A percentile compares a stretch with the other conserved stretches of the same genome.
Conservation (phyloP, 2,888 invertebrate species). For the Congeria kusceri region DNA sequence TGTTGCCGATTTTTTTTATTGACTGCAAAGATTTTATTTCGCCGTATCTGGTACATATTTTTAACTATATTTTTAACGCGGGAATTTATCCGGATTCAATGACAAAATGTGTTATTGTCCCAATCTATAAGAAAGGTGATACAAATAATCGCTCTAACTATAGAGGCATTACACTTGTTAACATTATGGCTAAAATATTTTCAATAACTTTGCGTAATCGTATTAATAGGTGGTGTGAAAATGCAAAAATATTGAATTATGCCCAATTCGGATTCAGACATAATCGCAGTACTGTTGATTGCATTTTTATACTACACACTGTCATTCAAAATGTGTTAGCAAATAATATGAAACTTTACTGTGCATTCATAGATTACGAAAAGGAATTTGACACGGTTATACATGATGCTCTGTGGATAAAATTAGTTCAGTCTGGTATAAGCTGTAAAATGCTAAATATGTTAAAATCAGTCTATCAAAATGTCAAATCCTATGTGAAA, state of each 20-base stretch:
- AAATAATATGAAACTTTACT: no score
- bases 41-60: constrained; percentile 12
- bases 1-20: constrained; percentile 25
- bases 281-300: constrained; percentile 23
- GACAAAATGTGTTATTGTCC: constrained; percentile 27
- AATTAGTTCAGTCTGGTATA: constrained; percentile 29
- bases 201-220: constrained; percentile 17
- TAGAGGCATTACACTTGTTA: constrained; percentile 23
- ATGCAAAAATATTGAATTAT: constrained; percentile 10
- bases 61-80: constrained; percentile 30
- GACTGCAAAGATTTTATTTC: constrained; percentile 1
- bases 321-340: constrained; percentile 24
- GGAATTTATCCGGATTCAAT: constrained; percentile 25
- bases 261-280: constrained; percentile 41
- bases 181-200: constrained; percentile 29
- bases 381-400: constrained; percentile 43
- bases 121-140: constrained; percentile 23
- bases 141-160: constrained; percentile 19
- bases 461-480: constrained; percentile 37
- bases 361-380: no score
- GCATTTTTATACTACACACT: constrained; percentile 40
- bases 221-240: constrained; percentile 20
- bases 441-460: constrained; percentile 39
- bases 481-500: constrained; percentile 31
- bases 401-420: constrained; percentile 32